A percentile compares a stretch with the other conserved stretches of the same genome.
phyloP scores from a whole-genome alignment of 2,797 vertebrate genomes.

The Aplochiton taeniatus region DNA sequence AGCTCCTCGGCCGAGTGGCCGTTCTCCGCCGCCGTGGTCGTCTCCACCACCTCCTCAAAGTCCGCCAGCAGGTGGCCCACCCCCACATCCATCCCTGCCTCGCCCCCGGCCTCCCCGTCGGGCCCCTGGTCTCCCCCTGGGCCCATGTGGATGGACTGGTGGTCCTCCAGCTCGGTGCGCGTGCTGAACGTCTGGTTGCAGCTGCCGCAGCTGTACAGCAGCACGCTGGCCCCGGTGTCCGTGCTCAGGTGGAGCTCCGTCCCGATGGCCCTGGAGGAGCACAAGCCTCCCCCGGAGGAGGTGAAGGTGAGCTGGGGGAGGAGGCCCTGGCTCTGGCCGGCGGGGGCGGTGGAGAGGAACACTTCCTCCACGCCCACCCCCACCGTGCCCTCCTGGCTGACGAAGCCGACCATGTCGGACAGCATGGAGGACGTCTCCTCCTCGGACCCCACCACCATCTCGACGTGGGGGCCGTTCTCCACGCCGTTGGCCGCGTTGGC shows the following conservation, averaged over 20 bases:
- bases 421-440: conserved; percentile 75
- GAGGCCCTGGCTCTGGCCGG: conserved; percentile 52
- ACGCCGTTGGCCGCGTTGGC: no score
- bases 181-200: conserved; percentile 86
- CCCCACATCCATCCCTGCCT: conserved; percentile 61
- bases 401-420: conserved; percentile 81
- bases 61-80: conserved; percentile 78
- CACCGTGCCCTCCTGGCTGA: conserved; percentile 71
- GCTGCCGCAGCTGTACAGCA: conserved; percentile 84
- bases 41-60: conserved; percentile 84
- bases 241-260: conserved; percentile 76
- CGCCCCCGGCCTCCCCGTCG: conserved; percentile 40
- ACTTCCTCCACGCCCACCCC: conserved; percentile 78
- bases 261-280: conserved; percentile 63
- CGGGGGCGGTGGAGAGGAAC: conserved; percentile 67
- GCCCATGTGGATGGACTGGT: conserved; percentile 79
- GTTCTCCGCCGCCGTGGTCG: conserved; percentile 75
- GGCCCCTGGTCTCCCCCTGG: conserved; percentile 37
- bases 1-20: conserved; percentile 73
- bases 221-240: conserved; percentile 76
- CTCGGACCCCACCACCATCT: conserved; percentile 64
- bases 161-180: conserved; percentile 81
- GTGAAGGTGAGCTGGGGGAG: conserved; percentile 69
- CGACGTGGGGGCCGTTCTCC: conserved; percentile 54
- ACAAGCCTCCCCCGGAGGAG: conserved; percentile 46